A percentile compares a stretch with the other conserved stretches of the same genome.
Evolutionary conservation across 2,113 vertebrate genomes (phyloP).

Genomic region (Ondatra zibethicus): DNA sequence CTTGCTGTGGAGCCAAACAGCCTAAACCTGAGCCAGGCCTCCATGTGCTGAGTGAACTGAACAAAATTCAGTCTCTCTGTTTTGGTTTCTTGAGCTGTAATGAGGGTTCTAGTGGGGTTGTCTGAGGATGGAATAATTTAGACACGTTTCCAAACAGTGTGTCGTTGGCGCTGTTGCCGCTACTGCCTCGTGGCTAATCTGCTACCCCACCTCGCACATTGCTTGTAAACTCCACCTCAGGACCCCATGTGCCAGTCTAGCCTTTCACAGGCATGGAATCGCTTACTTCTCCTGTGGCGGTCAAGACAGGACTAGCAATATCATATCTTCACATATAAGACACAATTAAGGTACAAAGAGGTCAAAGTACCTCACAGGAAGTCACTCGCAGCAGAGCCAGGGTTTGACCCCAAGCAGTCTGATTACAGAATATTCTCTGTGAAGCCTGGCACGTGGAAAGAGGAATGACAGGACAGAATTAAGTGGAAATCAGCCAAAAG

Average conservation of each 20-base stretch:
- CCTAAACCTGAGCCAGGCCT: background rate
- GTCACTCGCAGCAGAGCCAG: background rate
- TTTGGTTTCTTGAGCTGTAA: constrained; percentile 22
- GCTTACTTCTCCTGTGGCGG: background rate
- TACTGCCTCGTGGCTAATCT: background rate
- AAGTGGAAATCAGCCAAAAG: background rate
- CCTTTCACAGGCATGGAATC: background rate
- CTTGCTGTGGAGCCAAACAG: background rate
- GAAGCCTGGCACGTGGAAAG: background rate
- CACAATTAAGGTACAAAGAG: background rate
- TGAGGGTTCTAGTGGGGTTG: background rate
- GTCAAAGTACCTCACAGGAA: background rate
- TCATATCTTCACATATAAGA: constrained; percentile 20
- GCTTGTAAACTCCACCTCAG: background rate
- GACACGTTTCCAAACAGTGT: background rate
- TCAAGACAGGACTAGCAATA: background rate
- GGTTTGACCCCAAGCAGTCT: constrained; percentile 1
- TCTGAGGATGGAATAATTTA: constrained; percentile 29
- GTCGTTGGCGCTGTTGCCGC: background rate
- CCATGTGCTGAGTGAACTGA: background rate
- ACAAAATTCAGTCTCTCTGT: background rate
- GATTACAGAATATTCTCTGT: constrained; percentile 33
- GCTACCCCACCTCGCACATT: background rate
- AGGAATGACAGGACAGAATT: background rate
- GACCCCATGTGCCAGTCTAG: background rate